These are phyloP conservation scores for Ophion ventricosus DNA, from an alignment of 2,888 invertebrate genomes.

Conservation along the genomic window DNA sequence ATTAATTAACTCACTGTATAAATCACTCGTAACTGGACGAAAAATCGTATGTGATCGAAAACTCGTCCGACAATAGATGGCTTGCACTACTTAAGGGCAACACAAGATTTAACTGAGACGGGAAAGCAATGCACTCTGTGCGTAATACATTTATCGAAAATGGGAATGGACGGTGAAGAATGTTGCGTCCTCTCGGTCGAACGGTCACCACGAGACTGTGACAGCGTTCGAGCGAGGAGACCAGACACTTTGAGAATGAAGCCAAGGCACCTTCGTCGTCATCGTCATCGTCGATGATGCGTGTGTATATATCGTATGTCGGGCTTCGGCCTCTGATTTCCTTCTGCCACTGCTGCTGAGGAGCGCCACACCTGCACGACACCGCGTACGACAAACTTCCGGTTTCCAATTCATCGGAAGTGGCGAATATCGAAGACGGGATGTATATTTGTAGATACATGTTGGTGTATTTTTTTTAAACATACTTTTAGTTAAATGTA, in stretches of 20 bases:
- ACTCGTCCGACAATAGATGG: slow-evolving; percentile 18
- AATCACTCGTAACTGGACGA: slow-evolving; percentile 6
- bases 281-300: neutral
- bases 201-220: slow-evolving; percentile 74
- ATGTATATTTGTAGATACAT: neutral
- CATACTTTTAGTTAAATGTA: too few species aligned
- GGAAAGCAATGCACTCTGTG: neutral
- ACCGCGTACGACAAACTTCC: slow-evolving; percentile 51
- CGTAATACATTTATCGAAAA: slow-evolving; percentile 22
- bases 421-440: slow-evolving; percentile 6
- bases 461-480: neutral
- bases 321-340: slow-evolving; percentile 51
- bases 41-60: slow-evolving; percentile 8
- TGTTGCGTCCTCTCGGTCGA: slow-evolving; percentile 66
- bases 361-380: slow-evolving; percentile 41
- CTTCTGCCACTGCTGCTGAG: slow-evolving; percentile 26
- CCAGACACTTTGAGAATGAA: slow-evolving; percentile 55
- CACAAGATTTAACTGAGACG: neutral
- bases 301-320: slow-evolving; percentile 11
- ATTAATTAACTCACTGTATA: slow-evolving; percentile 29
- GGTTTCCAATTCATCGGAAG: slow-evolving; percentile 59
- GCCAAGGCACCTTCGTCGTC: slow-evolving; percentile 59
- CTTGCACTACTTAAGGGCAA: slow-evolving; percentile 11
- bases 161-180: neutral
- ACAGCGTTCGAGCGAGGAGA: slow-evolving; percentile 43